Evolutionary conservation across 2,113 vertebrate genomes (phyloP).

Genomic region (Odocoileus hemionus): DNA sequence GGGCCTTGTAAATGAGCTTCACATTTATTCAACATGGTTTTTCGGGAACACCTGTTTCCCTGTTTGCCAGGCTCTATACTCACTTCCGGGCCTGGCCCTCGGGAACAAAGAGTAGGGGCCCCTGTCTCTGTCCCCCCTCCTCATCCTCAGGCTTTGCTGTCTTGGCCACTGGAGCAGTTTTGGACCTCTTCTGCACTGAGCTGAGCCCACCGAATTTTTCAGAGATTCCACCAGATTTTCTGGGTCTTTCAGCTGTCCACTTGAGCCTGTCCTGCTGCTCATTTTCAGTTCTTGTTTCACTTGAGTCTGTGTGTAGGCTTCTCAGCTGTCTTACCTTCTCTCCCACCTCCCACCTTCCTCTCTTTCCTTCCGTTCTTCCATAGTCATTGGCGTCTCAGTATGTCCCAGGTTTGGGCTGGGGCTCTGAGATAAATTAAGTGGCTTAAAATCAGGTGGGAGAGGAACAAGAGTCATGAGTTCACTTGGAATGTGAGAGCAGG

Average conservation of each 20-base stretch:
- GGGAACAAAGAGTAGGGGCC: background rate
- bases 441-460: background rate
- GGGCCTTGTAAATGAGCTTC: background rate
- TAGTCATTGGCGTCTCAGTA: background rate
- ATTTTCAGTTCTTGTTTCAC: background rate
- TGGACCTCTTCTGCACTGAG: background rate
- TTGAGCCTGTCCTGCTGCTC: background rate
- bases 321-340: background rate
- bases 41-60: background rate
- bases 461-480: background rate
- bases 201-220: background rate
- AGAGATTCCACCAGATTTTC: background rate
- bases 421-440: background rate
- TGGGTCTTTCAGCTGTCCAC: background rate
- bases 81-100: background rate
- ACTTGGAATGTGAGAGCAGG: background rate
- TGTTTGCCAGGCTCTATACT: background rate
- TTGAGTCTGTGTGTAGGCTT: background rate
- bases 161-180: background rate
- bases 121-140: background rate
- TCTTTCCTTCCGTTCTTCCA: background rate
- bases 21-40: background rate
- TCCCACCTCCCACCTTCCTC: fast-evolving
- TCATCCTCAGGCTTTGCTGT: background rate
- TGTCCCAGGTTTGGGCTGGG: background rate